Conservation (phyloP, 1,140 invertebrate genomes). For the Ganaspis sp. region DNA sequence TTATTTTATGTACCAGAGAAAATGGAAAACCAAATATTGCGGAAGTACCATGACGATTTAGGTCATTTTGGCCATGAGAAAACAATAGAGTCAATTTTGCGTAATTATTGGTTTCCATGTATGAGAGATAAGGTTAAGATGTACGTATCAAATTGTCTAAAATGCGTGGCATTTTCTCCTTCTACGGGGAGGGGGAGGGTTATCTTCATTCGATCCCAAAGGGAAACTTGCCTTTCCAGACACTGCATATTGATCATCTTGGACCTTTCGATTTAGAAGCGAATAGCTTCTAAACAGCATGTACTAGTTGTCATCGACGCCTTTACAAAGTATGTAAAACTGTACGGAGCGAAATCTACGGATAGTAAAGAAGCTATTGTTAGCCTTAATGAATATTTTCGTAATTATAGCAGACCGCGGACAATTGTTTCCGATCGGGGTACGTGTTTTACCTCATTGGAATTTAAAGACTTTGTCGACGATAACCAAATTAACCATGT, state of each 20-base stretch:
- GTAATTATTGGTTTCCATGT: conserved; percentile 39
- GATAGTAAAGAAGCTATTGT: not conserved
- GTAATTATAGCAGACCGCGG: conserved; percentile 47
- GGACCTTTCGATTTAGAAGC: not conserved
- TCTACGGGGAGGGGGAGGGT: conserved; percentile 43
- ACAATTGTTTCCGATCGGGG: conserved; percentile 57
- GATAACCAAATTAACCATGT: not conserved
- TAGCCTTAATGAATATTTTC: conserved; percentile 31
- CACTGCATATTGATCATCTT: not conserved
- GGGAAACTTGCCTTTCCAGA: not conserved
- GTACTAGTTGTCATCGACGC: not conserved
- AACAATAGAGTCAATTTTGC: not conserved
- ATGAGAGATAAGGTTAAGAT: conserved; percentile 30
- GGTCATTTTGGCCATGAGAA: conserved; percentile 3
- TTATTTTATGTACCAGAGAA: conserved; percentile 7
- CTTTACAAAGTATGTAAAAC: not conserved
- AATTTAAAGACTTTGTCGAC: conserved; percentile 47
- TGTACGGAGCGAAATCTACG: not conserved
- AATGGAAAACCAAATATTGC: not conserved
- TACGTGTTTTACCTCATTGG: conserved; percentile 53
- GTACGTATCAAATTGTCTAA: conserved; percentile 45
- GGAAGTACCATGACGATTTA: not conserved
- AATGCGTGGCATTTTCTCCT: conserved; percentile 39
- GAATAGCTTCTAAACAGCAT: not conserved
- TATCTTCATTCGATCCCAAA: not conserved